Conservation (phyloP, 2,797 vertebrate genomes). For the Columba guinea region DNA sequence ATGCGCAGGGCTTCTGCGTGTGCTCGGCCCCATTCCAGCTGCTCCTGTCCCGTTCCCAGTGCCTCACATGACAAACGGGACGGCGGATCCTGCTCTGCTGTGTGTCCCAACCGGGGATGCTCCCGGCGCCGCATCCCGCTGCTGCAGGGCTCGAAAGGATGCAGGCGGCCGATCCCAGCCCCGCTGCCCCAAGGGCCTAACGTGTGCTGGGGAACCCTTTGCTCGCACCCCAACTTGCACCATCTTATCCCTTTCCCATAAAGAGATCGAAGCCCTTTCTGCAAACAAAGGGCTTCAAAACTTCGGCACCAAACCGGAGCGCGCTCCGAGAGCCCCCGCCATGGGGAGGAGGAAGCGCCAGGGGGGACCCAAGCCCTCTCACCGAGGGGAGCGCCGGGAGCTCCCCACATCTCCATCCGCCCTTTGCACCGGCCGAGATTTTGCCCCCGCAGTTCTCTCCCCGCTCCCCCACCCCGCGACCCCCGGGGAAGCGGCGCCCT, state of each 20-base stretch:
- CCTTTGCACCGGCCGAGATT: not conserved
- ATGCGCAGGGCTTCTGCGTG: accelerated
- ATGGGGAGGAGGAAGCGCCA: not conserved
- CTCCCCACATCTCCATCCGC: not conserved
- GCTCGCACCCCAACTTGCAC: not conserved
- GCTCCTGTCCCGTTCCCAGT: not conserved
- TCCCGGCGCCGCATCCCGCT: not conserved
- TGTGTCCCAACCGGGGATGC: not conserved
- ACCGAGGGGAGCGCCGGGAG: too few species aligned
- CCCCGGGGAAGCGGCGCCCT: not conserved
- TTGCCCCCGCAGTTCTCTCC: not conserved
- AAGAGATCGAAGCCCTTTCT: not conserved
- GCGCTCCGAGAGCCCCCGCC: not conserved
- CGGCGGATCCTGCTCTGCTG: accelerated
- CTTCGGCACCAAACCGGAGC: not conserved
- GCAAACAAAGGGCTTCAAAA: not conserved
- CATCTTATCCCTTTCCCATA: not conserved
- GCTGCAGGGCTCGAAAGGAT: too few species aligned
- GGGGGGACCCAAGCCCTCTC: too few species aligned
- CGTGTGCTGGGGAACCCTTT: accelerated
- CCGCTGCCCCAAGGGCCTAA: not conserved
- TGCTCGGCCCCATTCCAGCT: not conserved
- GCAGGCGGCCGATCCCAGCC: accelerated
- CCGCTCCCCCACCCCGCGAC: too few species aligned
- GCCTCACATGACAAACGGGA: accelerated